phyloP scores from a whole-genome alignment of 2,797 vertebrate species.

The Avahi laniger region DNA sequence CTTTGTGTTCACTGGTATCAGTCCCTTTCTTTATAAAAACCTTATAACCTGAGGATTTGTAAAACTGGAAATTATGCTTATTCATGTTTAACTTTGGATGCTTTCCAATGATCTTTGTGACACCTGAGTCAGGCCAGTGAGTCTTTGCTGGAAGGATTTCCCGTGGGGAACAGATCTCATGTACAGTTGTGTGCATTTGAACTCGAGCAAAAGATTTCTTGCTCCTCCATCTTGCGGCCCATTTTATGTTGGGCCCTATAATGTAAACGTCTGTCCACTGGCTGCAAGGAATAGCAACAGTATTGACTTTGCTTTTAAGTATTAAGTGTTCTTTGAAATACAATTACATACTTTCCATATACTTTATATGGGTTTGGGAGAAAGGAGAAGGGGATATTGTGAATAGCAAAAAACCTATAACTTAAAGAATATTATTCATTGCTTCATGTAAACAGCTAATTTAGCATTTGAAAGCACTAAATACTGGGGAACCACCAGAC shows the following conservation, averaged over 20 bases:
- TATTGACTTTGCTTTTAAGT: neutral
- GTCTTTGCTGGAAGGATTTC: neutral
- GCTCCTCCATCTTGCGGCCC: neutral
- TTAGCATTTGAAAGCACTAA: constrained; percentile 17
- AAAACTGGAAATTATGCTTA: neutral
- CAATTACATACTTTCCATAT: neutral
- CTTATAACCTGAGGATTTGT: neutral
- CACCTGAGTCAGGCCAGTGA: neutral
- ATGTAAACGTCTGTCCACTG: neutral
- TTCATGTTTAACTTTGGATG: neutral
- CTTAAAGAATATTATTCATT: neutral
- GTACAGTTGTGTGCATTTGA: neutral
- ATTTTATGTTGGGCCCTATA: neutral
- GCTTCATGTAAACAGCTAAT: constrained; percentile 25
- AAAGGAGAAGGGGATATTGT: neutral
- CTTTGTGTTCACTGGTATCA: neutral
- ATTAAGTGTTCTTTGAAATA: neutral
- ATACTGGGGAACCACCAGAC: neutral
- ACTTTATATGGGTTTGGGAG: neutral
- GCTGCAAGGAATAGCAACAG: neutral
- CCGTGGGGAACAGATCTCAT: neutral
- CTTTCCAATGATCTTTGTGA: constrained; percentile 2
- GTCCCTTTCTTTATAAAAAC: neutral
- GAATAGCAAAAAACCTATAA: constrained; percentile 9
- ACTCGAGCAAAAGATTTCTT: neutral